Percentiles rank a stretch among this genome's conserved stretches.
phyloP scores from a whole-genome alignment of 2,888 invertebrate genomes.

The Amiota communis region DNA sequence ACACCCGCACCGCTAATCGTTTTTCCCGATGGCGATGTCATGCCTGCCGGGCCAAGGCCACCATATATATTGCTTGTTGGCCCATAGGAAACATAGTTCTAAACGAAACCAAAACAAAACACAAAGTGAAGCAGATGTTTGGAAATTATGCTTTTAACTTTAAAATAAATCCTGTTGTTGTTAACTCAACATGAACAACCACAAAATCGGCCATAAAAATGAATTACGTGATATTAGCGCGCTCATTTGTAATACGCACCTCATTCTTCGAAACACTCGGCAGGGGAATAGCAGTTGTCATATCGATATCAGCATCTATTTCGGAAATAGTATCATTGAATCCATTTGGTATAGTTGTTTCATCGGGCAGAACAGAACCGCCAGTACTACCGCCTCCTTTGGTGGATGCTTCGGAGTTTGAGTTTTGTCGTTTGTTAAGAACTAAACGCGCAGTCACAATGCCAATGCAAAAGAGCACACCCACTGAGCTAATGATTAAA shows the following conservation, averaged over 20 bases:
- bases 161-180: slow-evolving; percentile 10
- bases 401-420: slow-evolving; percentile 71
- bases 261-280: slow-evolving; percentile 74
- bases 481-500: slow-evolving; percentile 81
- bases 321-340: slow-evolving; percentile 90
- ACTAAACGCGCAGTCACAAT: slow-evolving; percentile 82
- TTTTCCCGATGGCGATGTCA: slow-evolving; percentile 58
- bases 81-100: slow-evolving; percentile 72
- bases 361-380: slow-evolving; percentile 62
- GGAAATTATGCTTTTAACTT: neutral
- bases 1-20: slow-evolving; percentile 50
- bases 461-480: slow-evolving; percentile 81
- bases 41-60: slow-evolving; percentile 64
- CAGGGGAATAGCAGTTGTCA: slow-evolving; percentile 76
- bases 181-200: slow-evolving; percentile 24
- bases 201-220: slow-evolving; percentile 6
- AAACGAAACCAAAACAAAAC: slow-evolving; percentile 21
- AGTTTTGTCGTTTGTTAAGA: slow-evolving; percentile 78
- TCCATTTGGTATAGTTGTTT: slow-evolving; percentile 85
- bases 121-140: neutral
- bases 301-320: slow-evolving; percentile 82
- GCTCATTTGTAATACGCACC: slow-evolving; percentile 58
- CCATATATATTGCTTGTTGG: slow-evolving; percentile 69
- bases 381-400: slow-evolving; percentile 32
- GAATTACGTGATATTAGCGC: neutral